Percentiles rank a stretch among this genome's conserved stretches.
Conservation (phyloP, 2,888 invertebrate species). For the Sminthurides aquaticus region DNA sequence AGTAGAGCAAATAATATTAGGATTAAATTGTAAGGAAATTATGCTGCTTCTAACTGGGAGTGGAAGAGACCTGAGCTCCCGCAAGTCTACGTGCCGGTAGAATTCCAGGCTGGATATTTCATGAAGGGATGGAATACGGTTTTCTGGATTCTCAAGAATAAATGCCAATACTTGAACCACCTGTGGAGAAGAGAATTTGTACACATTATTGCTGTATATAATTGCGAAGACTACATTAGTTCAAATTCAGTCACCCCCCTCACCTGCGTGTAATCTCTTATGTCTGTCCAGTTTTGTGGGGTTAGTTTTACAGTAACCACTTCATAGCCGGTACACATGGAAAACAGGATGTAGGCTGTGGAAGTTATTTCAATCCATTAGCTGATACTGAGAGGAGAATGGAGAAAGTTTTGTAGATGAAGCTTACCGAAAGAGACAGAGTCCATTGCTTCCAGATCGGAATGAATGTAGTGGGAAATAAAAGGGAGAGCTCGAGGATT, state of each 20-base stretch:
- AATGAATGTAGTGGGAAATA: slow-evolving; percentile 51
- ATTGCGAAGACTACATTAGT: background rate
- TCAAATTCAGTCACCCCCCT: slow-evolving; percentile 41
- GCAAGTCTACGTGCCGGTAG: slow-evolving; percentile 78
- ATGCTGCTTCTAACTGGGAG: slow-evolving; percentile 56
- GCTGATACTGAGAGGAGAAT: no score
- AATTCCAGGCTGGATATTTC: slow-evolving; percentile 74
- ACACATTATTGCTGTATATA: no score
- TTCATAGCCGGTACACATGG: slow-evolving; percentile 83
- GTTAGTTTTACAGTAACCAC: slow-evolving; percentile 66
- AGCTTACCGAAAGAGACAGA: slow-evolving; percentile 62
- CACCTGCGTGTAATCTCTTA: slow-evolving; percentile 66
- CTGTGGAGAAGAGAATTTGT: slow-evolving; percentile 2
- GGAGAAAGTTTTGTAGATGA: no score
- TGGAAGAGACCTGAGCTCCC: slow-evolving; percentile 77
- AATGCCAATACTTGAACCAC: slow-evolving; percentile 58
- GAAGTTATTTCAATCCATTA: no score
- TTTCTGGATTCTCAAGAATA: slow-evolving; percentile 64
- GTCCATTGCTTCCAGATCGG: slow-evolving; percentile 55
- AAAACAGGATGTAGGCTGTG: slow-evolving; percentile 69
- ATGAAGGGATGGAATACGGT: slow-evolving; percentile 65
- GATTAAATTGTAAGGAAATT: background rate
- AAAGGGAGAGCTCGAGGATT: slow-evolving; percentile 56
- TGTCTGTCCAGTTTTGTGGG: slow-evolving; percentile 63
- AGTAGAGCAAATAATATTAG: background rate